phyloP scores from a whole-genome alignment of 2,888 invertebrate genomes.

The Esperia sulphurella region DNA sequence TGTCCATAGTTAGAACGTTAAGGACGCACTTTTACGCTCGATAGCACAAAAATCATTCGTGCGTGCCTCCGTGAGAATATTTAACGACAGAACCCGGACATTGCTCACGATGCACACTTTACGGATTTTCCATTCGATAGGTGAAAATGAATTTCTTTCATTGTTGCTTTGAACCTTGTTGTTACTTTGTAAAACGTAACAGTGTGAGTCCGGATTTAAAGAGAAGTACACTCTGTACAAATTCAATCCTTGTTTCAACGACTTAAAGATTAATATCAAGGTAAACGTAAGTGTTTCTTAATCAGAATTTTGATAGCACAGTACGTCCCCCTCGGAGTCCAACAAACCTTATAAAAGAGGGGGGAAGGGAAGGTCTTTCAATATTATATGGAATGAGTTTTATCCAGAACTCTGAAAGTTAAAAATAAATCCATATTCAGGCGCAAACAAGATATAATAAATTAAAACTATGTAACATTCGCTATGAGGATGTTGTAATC shows the following conservation, averaged over 20 bases:
- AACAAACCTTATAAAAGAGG: neutral
- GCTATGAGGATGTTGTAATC: too few species aligned
- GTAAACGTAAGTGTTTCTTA: neutral
- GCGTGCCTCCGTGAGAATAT: neutral
- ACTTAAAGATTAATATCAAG: neutral
- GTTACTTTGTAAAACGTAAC: constrained; percentile 15
- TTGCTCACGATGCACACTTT: constrained; percentile 12
- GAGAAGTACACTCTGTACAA: neutral
- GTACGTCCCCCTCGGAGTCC: neutral
- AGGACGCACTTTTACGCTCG: too few species aligned
- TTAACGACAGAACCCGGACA: neutral
- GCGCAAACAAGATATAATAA: too few species aligned
- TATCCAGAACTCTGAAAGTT: too few species aligned
- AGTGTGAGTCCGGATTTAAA: constrained; percentile 4
- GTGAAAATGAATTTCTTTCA: constrained; percentile 25
- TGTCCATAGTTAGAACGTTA: too few species aligned
- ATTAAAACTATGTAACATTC: too few species aligned
- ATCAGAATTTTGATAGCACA: neutral
- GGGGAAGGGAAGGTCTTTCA: neutral
- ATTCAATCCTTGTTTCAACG: neutral
- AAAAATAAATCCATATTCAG: too few species aligned
- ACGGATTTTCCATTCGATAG: constrained; percentile 21
- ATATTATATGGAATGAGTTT: too few species aligned
- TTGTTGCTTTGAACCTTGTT: constrained; percentile 26
- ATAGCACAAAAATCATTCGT: too few species aligned